Conservation (phyloP, 2,797 vertebrate genomes). For the Poeciliopsis turneri region DNA sequence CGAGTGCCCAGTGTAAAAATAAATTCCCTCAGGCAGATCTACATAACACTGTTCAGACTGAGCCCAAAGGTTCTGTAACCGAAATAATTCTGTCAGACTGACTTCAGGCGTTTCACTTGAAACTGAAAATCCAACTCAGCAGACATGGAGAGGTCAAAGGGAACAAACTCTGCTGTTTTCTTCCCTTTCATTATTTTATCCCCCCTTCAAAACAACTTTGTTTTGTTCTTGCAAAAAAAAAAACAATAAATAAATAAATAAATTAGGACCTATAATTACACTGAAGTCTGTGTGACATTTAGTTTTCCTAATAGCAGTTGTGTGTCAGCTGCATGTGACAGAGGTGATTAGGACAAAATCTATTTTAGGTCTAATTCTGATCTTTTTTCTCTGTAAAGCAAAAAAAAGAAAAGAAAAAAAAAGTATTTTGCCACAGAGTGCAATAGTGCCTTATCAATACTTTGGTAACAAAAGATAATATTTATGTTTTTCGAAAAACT, state of each 20-base stretch:
- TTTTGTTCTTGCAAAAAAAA: not conserved
- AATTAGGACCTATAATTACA: conserved; percentile 4
- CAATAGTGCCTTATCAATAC: no score
- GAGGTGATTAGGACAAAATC: not conserved
- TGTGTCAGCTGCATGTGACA: not conserved
- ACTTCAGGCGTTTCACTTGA: conserved; percentile 56
- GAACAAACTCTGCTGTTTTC: conserved; percentile 23
- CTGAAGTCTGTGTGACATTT: conserved; percentile 1
- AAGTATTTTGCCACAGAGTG: no score
- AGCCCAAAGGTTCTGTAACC: conserved; percentile 64
- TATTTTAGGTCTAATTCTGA: conserved; percentile 1
- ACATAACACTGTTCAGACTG: conserved; percentile 69
- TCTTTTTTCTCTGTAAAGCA: not conserved
- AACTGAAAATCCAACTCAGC: conserved; percentile 42
- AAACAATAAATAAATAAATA: not conserved
- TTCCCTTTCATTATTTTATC: not conserved
- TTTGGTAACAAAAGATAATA: not conserved
- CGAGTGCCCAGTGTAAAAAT: conserved; percentile 61
- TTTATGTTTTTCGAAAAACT: not conserved
- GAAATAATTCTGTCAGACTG: conserved; percentile 69
- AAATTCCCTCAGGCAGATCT: conserved; percentile 67
- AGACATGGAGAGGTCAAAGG: conserved; percentile 37
- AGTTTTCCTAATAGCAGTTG: not conserved
- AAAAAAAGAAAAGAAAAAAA: not conserved
- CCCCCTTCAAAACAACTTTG: not conserved